A percentile compares a stretch with the other conserved stretches of the same genome.
phyloP scores from a whole-genome alignment of 2,888 invertebrate genomes.

The Leptopterna dolabrata region DNA sequence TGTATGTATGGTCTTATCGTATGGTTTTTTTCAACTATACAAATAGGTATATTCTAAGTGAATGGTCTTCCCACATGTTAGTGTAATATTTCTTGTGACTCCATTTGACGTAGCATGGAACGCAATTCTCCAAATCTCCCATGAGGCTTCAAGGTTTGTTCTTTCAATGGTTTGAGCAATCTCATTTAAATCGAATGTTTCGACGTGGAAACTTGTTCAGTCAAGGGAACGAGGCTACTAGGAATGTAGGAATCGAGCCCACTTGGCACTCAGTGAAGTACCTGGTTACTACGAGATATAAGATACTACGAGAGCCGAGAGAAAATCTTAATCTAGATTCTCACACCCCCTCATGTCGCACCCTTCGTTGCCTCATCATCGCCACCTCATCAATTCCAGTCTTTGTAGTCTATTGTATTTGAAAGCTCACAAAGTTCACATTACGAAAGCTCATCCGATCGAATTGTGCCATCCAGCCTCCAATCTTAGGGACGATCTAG shows the following conservation, averaged over 20 bases:
- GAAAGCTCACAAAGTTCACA: not conserved
- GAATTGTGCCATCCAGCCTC: not conserved
- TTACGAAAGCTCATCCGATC: not conserved
- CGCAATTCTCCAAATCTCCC: not conserved
- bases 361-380: not conserved
- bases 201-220: not conserved
- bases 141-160: not conserved
- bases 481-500: not conserved
- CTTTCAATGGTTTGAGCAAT: not conserved
- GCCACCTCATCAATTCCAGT: not conserved
- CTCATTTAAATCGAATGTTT: not conserved
- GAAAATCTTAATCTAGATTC: not conserved
- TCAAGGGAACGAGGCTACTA: not conserved
- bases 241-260: not conserved
- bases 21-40: too few species aligned
- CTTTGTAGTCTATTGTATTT: not conserved
- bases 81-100: too few species aligned
- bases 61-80: too few species aligned
- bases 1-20: too few species aligned
- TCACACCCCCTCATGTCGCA: not conserved
- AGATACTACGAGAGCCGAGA: not conserved
- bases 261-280: not conserved
- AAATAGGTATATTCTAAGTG: too few species aligned
- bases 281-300: not conserved
- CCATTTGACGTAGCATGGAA: too few species aligned